A percentile compares a stretch with the other conserved stretches of the same genome.
These are phyloP conservation scores for Phycodurus eques DNA, from an alignment of 2,113 vertebrate species.

Conservation along the genomic window DNA sequence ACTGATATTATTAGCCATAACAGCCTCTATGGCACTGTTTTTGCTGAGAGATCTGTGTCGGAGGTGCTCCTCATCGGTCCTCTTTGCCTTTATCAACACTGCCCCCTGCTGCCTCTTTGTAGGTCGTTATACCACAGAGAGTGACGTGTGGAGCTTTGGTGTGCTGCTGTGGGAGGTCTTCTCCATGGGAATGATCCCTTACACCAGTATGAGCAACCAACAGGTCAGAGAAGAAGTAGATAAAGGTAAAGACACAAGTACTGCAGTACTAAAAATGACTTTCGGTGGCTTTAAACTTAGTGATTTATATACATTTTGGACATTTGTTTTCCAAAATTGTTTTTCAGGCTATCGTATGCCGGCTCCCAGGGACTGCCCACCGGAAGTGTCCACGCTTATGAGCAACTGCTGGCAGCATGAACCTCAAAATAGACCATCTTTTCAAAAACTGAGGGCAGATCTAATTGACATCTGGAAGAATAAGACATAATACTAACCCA, in stretches of 20 bases:
- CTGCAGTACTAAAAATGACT: neutral
- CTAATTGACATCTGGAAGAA: conserved; percentile 74
- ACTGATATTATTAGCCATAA: neutral
- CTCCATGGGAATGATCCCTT: conserved; percentile 84
- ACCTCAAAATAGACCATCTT: conserved; percentile 79
- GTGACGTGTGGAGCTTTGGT: conserved; percentile 95
- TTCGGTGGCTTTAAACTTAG: neutral
- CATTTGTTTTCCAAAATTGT: conserved; percentile 12
- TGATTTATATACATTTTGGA: neutral
- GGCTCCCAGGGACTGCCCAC: conserved; percentile 78
- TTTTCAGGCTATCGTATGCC: conserved; percentile 82
- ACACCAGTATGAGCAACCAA: conserved; percentile 87
- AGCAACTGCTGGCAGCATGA: conserved; percentile 88
- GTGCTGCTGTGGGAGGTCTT: conserved; percentile 94
- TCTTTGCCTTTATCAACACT: conserved; percentile 47
- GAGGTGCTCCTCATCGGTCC: neutral
- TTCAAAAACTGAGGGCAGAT: conserved; percentile 76
- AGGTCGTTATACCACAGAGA: conserved; percentile 91
- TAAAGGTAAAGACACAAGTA: conserved; percentile 69
- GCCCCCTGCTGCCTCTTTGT: conserved; percentile 58
- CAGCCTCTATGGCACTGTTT: neutral
- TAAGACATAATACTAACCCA: conserved; percentile 39
- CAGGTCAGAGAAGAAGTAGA: conserved; percentile 88
- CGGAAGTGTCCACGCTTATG: conserved; percentile 86
- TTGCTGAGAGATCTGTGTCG: neutral